Conservation (phyloP, 2,113 vertebrate genomes). For the Mola mola region DNA sequence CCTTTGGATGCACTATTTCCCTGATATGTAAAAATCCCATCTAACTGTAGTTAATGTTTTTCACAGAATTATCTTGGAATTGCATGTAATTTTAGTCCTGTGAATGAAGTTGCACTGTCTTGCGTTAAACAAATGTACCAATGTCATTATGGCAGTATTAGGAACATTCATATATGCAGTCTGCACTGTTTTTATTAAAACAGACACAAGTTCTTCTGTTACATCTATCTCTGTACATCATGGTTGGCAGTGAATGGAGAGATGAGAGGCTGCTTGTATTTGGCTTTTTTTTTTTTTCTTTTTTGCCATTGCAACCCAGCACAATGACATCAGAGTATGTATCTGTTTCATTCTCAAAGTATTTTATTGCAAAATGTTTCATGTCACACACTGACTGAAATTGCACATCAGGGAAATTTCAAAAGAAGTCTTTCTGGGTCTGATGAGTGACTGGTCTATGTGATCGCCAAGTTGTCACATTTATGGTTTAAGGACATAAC, state of each 20-base stretch:
- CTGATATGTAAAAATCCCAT: slow-evolving; percentile 33
- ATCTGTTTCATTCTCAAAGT: neutral
- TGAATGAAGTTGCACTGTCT: slow-evolving; percentile 33
- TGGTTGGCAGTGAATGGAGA: slow-evolving; percentile 75
- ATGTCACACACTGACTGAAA: slow-evolving; percentile 30
- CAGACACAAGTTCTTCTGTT: neutral
- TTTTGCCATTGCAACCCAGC: slow-evolving; percentile 32
- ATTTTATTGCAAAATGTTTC: neutral
- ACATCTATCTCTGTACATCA: neutral
- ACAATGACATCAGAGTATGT: slow-evolving; percentile 23
- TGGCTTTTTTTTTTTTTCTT: slow-evolving; percentile 18
- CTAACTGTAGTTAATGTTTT: slow-evolving; percentile 30
- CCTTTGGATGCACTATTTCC: slow-evolving; percentile 23
- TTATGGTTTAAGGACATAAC: too few relatives aligned
- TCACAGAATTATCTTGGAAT: slow-evolving; percentile 22
- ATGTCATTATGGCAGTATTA: slow-evolving; percentile 6
- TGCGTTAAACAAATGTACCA: slow-evolving; percentile 29
- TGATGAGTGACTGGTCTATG: too few relatives aligned
- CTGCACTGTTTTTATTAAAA: neutral
- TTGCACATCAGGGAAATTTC: slow-evolving; percentile 10
- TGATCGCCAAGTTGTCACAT: too few relatives aligned
- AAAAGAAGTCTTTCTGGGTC: neutral
- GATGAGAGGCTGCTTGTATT: slow-evolving; percentile 60
- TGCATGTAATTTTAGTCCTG: slow-evolving; percentile 29
- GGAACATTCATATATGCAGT: slow-evolving; percentile 13